Evolutionary conservation across 1,140 invertebrate genomes (phyloP), one percentile per base, ranked within the genome.

Genomic region (Helicoverpa zea): DNA sequence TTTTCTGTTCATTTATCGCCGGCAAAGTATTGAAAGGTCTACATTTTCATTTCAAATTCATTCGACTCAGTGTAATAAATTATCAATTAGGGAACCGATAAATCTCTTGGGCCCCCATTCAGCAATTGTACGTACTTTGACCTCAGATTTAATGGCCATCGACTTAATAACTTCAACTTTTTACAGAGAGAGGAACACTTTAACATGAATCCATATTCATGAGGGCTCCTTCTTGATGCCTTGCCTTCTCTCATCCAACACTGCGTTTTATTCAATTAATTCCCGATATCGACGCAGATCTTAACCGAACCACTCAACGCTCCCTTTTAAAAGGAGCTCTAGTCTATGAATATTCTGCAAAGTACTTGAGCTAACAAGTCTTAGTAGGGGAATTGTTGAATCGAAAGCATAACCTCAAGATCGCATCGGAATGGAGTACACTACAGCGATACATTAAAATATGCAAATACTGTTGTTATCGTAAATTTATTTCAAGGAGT

Each of bases 201-300:
- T 83, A 81, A 77, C 78, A 58, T 49, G 74, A 83, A 88, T 91
- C 83, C 89, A 92, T 92, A 92, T 91, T 92, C 91, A 93, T 93
- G 90, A 91, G 80, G 49, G 76, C 63, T 58, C n/a, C 81, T 63
- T 72, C 82, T 85, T 82, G 78, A 85, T 84, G 81, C 80, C 80
- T 85, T 74, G 74, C 52, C 83, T 80, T 80, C 84, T 83, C 85
- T 79, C 84, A 83, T 82, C 88, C 79, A 86, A 88, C 88, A 87
- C 82, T 88, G 87, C 86, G 83, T 91, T 93, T 92, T 90, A 91
- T 93, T 93, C 91, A 92, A 93, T 93, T 93, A 93, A 93, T 89
- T 88, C 87, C 70, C 85, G 88, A 91, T 92, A 92, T 92, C 86
- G 87, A 84, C 84, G 76, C 78, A 81, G 84, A 91, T 87, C 84